Percentiles rank a stretch among this genome's conserved stretches.
These are phyloP conservation scores for Sternarchorhynchus goeldii DNA, from an alignment of 2,797 vertebrate species.

Conservation along the genomic window DNA sequence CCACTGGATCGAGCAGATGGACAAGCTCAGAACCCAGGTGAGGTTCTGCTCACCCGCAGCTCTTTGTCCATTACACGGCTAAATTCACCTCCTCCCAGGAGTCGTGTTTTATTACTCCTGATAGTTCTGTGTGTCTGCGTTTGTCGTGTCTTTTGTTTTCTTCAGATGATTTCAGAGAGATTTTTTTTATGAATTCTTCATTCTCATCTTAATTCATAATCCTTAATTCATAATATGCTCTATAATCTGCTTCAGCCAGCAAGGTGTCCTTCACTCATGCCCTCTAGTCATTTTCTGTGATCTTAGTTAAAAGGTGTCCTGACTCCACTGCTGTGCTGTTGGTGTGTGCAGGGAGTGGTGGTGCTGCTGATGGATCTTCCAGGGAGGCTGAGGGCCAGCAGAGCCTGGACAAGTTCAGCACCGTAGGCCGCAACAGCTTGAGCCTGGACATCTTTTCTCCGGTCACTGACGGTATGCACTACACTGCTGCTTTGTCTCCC, in stretches of 20 bases:
- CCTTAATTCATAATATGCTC: no score
- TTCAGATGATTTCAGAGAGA: neutral
- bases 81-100: neutral
- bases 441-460: slow-evolving; percentile 88
- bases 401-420: slow-evolving; percentile 67
- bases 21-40: slow-evolving; percentile 53
- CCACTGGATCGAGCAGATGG: slow-evolving; percentile 49
- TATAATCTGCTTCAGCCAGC: no score
- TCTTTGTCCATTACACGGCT: neutral
- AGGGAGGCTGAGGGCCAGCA: slow-evolving; percentile 78
- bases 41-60: neutral
- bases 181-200: no score
- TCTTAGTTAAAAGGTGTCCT: neutral
- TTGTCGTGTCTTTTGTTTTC: neutral
- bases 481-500: neutral
- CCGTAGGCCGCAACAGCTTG: slow-evolving; percentile 76
- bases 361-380: slow-evolving; percentile 72
- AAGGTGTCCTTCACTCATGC: no score
- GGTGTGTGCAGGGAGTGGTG: slow-evolving; percentile 59
- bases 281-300: no score
- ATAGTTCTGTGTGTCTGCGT: neutral
- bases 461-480: slow-evolving; percentile 78
- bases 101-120: neutral
- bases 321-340: neutral
- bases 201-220: no score